A percentile compares a stretch with the other conserved stretches of the same genome.
Conservation (phyloP, 35 echinoderm and acorn worm species). For the Apostichopus californicus region DNA sequence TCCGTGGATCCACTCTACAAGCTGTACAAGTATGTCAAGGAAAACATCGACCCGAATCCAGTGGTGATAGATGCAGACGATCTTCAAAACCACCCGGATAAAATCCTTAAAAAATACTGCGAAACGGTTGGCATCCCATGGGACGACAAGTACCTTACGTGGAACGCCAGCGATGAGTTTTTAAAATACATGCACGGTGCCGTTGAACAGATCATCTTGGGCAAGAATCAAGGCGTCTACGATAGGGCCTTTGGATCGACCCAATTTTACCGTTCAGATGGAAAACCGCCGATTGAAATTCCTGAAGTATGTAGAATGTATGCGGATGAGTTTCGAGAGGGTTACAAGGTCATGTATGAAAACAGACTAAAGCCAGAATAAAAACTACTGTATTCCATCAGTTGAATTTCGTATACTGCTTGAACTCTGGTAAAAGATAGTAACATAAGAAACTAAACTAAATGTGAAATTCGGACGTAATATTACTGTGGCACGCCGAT, state of each 20-base stretch:
- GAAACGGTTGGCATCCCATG: constrained; percentile 22
- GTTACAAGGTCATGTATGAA: constrained; percentile 18
- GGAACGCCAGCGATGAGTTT: constrained; percentile 2
- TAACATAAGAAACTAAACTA: too few relatives aligned
- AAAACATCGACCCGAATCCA: constrained; percentile 47
- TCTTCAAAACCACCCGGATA: constrained; percentile 20
- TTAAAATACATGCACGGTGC: constrained; percentile 19
- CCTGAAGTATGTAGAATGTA: not conserved
- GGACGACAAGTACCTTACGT: constrained; percentile 9
- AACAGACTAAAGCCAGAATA: constrained; percentile 14
- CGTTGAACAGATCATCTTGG: not conserved
- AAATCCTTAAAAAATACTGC: constrained; percentile 34
- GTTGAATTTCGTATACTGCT: too few relatives aligned
- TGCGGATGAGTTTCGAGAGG: constrained; percentile 22
- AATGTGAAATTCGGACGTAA: too few relatives aligned
- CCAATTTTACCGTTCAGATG: not conserved
- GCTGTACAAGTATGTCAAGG: constrained; percentile 29
- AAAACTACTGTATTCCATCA: not conserved
- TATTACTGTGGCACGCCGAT: too few relatives aligned
- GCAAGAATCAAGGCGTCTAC: not conserved
- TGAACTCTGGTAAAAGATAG: too few relatives aligned
- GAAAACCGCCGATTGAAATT: not conserved
- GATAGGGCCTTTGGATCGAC: constrained; percentile 14
- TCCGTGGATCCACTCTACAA: constrained; percentile 23
- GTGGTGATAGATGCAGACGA: constrained; percentile 51